A percentile compares a stretch with the other conserved stretches of the same genome.
Evolutionary conservation across 1,140 invertebrate species (phyloP).

Genomic region (Papilio dardanus): DNA sequence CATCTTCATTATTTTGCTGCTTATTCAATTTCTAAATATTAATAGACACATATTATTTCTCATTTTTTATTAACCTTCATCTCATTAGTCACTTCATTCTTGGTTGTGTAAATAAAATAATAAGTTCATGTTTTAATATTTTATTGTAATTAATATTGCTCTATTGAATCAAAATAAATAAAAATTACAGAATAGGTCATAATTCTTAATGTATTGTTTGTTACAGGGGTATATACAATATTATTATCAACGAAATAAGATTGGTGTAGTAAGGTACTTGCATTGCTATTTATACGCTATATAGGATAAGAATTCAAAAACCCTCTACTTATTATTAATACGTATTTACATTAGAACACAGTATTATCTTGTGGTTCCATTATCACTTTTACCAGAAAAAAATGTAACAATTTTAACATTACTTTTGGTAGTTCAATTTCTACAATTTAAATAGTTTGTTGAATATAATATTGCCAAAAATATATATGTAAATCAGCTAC

Average conservation of each 20-base stretch:
- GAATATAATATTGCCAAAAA: constrained; percentile 24
- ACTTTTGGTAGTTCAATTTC: constrained; percentile 26
- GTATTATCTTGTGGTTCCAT: constrained; percentile 12
- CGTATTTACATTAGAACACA: constrained; percentile 34
- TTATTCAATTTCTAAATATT: no score
- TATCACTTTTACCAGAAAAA: constrained; percentile 13
- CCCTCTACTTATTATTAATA: constrained; percentile 20
- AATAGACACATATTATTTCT: no score
- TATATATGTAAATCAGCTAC: not conserved
- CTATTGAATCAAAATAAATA: constrained; percentile 79
- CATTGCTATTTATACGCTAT: constrained; percentile 29
- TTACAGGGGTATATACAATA: constrained; percentile 61
- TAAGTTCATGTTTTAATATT: constrained; percentile 69
- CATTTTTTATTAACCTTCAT: no score
- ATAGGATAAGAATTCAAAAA: constrained; percentile 31
- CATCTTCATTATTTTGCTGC: no score
- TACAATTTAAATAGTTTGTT: constrained; percentile 4
- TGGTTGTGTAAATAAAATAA: constrained; percentile 43
- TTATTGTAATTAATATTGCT: constrained; percentile 76
- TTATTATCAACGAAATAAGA: constrained; percentile 47
- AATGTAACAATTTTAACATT: constrained; percentile 16
- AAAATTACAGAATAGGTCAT: constrained; percentile 66
- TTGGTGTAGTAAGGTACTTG: constrained; percentile 44
- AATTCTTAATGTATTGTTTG: constrained; percentile 63
- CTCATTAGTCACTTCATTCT: not conserved